Evolutionary conservation across 2,797 vertebrate species (phyloP).

Genomic region (Onychomys arenicola): DNA sequence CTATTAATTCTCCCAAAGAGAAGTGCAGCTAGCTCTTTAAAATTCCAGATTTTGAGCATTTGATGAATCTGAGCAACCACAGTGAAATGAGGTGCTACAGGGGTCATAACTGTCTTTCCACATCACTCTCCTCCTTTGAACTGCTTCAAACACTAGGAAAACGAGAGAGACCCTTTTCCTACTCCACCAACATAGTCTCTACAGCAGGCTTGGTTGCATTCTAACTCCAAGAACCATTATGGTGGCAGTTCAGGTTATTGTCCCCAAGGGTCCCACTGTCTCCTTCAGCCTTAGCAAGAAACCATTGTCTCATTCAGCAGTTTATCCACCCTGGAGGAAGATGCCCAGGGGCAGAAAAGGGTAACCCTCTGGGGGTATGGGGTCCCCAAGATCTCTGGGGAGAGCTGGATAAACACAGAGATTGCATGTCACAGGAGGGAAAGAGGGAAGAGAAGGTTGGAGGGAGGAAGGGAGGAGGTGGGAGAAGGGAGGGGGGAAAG

Average conservation of each 20-base stretch:
- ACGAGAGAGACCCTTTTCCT: not conserved
- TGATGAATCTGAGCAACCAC: not conserved
- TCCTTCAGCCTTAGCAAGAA: constrained; percentile 19
- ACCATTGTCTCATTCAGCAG: not conserved
- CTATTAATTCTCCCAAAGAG: constrained; percentile 42
- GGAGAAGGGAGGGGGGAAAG: not conserved
- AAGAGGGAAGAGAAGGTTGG: no score
- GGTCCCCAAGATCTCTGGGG: not conserved
- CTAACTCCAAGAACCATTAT: not conserved
- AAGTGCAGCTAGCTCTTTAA: constrained; percentile 16
- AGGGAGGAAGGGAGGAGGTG: no score
- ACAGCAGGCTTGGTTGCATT: not conserved
- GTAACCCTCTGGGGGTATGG: not conserved
- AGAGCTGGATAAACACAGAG: not conserved
- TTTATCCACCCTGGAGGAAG: not conserved
- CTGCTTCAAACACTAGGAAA: not conserved
- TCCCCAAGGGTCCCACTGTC: not conserved
- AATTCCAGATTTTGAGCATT: constrained; percentile 3
- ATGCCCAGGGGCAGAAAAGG: not conserved
- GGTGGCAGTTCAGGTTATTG: not conserved
- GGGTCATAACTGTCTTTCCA: not conserved
- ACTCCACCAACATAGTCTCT: not conserved
- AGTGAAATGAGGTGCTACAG: not conserved
- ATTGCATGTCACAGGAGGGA: not conserved
- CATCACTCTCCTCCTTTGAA: not conserved